Percentiles rank a stretch among this genome's conserved stretches.
Evolutionary conservation across 2,888 invertebrate genomes (phyloP).

Genomic region (Ethmia dodecea): DNA sequence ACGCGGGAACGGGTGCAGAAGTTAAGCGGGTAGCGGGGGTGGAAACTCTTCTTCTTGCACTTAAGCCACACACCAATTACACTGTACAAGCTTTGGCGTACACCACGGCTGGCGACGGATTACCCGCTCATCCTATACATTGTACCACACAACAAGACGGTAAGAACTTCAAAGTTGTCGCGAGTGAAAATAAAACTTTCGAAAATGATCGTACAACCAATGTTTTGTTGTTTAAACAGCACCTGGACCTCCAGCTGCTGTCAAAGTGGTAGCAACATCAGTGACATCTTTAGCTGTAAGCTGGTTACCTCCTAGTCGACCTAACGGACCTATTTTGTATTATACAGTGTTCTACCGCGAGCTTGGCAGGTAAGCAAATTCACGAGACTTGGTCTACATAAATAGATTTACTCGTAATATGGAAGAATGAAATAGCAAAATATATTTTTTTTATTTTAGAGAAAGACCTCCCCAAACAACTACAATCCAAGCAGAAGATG

Average conservation of each 20-base stretch:
- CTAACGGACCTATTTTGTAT: conserved; percentile 88
- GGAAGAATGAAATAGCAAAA: not conserved
- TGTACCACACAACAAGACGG: conserved; percentile 92
- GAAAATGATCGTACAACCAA: no score
- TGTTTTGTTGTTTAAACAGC: conserved; percentile 61
- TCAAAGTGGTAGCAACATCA: conserved; percentile 90
- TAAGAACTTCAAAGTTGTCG: no score
- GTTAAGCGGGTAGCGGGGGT: conserved; percentile 87
- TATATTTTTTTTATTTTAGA: conserved; percentile 26
- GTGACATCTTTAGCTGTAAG: conserved; percentile 89
- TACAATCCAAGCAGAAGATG: conserved; percentile 61
- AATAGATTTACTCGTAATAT: not conserved
- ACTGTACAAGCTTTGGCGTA: conserved; percentile 91
- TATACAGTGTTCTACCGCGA: conserved; percentile 89
- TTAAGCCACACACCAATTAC: conserved; percentile 92
- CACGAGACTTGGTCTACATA: no score
- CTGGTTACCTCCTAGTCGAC: conserved; percentile 88
- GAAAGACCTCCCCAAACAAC: conserved; percentile 67
- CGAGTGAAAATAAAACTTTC: not conserved
- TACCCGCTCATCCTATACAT: conserved; percentile 85
- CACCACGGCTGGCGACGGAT: conserved; percentile 91
- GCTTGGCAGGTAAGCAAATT: conserved; percentile 74
- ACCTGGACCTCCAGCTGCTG: conserved; percentile 89
- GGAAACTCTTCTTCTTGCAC: conserved; percentile 87
- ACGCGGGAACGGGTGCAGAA: conserved; percentile 75